Evolutionary conservation across 1,140 invertebrate species (phyloP), one percentile per base, ranked within the genome.

Genomic region (Harpegnathos saltator): DNA sequence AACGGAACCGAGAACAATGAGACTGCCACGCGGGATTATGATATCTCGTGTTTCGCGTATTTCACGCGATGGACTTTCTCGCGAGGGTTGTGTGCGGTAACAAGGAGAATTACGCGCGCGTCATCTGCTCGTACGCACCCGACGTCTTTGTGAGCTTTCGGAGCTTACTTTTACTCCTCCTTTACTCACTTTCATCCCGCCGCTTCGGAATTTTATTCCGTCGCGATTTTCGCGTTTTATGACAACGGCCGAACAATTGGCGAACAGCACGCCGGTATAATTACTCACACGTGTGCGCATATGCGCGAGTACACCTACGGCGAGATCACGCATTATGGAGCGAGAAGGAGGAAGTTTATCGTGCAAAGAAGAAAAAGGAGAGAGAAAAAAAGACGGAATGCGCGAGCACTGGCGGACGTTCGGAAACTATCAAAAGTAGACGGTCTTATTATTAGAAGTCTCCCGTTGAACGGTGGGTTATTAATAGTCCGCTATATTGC

Each of bases 401-500:
- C 11, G 11, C 38, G 38, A 0, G 3, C n/a, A 7, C 7, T 2
- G 17, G 15, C 7, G 17, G 29, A 44, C 29, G 17, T 44, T 44
- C 1, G 15, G 29, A 68, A 72, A 33, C 17, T 26, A 38, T 44
- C 19, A 50, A 74, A 61, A 54, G 56, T 52, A 50, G 17, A 38
- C 12, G 58, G 9, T 15, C 11, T 62, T 82, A 82, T 82, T 74
- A 74, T 82, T 74, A 82, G 38, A 44, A 62, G 19, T 62, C 69
- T n/a, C 5, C 65, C 68, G 44, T 50, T 61, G 50, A 22, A 26
- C n/a, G 17, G 17, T 44, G 22, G 11, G 72, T 74, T 68, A 85
- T 59, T 80, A 85, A 85, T 73, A 80, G 14, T 59, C 59, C n/a
- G n/a, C 33, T 7, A 1, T n/a, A 61, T 78, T 84, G 44, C 72